Conservation (phyloP, 92 coral and sea anemone genomes). For the Pocillopora grandis region DNA sequence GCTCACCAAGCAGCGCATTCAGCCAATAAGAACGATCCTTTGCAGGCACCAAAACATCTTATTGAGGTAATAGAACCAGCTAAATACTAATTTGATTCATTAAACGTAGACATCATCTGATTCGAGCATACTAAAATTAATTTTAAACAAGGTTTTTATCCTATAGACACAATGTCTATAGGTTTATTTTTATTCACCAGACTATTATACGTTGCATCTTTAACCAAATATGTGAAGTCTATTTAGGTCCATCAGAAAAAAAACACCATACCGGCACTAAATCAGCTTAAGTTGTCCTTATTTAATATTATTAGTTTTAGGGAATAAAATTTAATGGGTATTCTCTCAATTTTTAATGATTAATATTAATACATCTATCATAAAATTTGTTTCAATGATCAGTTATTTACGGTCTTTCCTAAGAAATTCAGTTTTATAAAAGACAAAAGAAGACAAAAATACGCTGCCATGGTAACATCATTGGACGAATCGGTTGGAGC, state of each 20-base stretch:
- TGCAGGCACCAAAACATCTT: slow-evolving; percentile 84
- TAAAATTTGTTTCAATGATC: neutral
- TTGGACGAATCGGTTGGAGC: slow-evolving; percentile 87
- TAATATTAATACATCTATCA: no score
- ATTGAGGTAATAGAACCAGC: slow-evolving; percentile 35
- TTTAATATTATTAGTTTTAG: no score
- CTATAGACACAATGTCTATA: no score
- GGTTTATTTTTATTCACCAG: no score
- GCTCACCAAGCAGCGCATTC: slow-evolving; percentile 97
- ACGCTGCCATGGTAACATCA: slow-evolving; percentile 98
- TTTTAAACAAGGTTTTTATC: neutral
- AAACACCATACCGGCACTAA: no score
- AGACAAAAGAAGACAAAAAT: slow-evolving; percentile 70
- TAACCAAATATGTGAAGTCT: no score
- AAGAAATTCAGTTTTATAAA: slow-evolving; percentile 80
- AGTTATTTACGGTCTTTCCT: no score
- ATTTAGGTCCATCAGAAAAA: no score
- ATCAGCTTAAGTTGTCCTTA: no score
- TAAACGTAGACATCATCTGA: neutral
- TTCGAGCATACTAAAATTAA: neutral
- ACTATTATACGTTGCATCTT: neutral
- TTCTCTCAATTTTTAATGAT: no score
- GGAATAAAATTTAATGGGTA: no score
- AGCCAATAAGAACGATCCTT: slow-evolving; percentile 76
- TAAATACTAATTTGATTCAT: neutral